Evolutionary conservation across 2,113 vertebrate genomes (phyloP).

Genomic region (Prunella fulvescens): DNA sequence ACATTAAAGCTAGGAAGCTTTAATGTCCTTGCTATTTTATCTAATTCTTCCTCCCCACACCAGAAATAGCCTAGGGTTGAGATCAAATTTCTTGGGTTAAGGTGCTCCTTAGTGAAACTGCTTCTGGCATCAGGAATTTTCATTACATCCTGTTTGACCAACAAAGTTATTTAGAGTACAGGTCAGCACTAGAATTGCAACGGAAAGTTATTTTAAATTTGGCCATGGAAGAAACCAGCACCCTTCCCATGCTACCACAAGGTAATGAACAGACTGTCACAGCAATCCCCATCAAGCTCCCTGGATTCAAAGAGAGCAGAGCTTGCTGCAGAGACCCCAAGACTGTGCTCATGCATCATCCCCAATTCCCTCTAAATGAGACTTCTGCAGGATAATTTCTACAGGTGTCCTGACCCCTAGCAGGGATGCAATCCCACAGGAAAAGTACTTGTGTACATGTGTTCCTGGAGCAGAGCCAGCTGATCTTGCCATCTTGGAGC

Average conservation of each 20-base stretch:
- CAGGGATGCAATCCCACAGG: accelerated
- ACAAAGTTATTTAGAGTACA: not conserved
- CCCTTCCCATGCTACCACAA: not conserved
- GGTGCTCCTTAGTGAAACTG: not conserved
- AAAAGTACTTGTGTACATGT: accelerated
- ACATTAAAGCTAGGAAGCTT: not conserved
- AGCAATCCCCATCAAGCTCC: not conserved
- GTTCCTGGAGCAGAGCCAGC: not conserved
- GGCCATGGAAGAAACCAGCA: not conserved
- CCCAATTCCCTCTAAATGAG: not conserved
- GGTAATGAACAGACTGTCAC: not conserved
- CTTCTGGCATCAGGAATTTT: not conserved
- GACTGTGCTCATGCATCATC: not conserved
- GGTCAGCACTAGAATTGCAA: not conserved
- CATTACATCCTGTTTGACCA: not conserved
- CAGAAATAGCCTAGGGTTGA: not conserved
- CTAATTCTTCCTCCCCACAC: not conserved
- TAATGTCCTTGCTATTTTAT: not conserved
- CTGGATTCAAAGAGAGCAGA: not conserved
- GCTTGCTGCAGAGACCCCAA: not conserved
- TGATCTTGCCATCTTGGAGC: not conserved
- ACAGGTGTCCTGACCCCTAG: not conserved
- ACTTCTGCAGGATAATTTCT: not conserved
- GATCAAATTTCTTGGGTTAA: not conserved
- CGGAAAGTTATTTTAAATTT: not conserved